Conservation (phyloP, 2,113 vertebrate species). For the Bombycilla garrulus region DNA sequence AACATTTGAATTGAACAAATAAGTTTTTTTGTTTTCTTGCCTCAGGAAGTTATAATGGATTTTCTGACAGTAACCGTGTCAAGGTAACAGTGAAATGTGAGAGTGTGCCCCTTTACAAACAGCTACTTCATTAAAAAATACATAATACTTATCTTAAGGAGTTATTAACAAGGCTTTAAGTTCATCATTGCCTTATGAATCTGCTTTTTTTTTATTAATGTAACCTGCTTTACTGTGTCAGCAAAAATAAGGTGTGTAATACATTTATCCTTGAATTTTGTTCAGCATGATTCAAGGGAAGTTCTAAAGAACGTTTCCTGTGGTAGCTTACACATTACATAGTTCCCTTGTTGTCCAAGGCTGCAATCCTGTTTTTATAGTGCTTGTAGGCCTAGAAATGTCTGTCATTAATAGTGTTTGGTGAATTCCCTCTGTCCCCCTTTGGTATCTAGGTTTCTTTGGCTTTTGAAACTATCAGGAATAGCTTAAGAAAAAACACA, state of each 20-base stretch:
- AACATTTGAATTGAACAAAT: not conserved
- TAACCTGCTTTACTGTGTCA: not conserved
- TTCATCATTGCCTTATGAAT: not conserved
- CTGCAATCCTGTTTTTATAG: not conserved
- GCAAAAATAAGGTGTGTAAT: not conserved
- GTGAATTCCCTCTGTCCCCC: not conserved
- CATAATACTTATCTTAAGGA: not conserved
- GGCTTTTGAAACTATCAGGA: not conserved
- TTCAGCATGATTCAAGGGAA: not conserved
- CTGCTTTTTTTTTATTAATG: not conserved
- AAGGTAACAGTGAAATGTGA: not conserved
- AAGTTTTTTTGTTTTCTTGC: not conserved
- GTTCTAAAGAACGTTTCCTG: not conserved
- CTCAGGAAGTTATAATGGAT: not conserved
- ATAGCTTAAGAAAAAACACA: not conserved
- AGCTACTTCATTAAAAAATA: not conserved
- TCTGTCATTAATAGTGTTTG: not conserved
- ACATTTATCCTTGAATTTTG: not conserved
- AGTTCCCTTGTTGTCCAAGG: not conserved
- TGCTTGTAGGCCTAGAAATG: not conserved
- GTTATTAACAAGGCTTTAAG: not conserved
- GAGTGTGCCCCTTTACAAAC: not conserved
- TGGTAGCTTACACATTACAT: not conserved
- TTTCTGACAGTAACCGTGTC: constrained; percentile 15
- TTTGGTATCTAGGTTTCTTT: not conserved